These are phyloP conservation scores for Tapirus terrestris DNA, from an alignment of 2,113 vertebrate species.

Conservation along the genomic window DNA sequence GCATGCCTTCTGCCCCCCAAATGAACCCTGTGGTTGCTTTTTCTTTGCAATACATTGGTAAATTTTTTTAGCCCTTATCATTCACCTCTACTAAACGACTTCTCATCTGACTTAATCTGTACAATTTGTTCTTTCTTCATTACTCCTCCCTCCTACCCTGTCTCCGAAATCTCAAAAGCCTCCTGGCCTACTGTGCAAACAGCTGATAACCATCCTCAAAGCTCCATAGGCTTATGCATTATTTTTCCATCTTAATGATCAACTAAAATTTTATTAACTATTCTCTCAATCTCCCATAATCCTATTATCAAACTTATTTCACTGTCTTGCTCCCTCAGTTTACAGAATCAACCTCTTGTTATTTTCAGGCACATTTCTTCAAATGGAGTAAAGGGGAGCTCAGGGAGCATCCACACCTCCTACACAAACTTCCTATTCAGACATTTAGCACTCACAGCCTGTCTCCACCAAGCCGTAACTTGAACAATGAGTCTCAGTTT, in stretches of 20 bases:
- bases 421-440: neutral
- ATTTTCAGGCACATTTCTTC: neutral
- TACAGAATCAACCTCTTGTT: neutral
- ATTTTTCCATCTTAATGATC: neutral
- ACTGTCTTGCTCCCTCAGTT: neutral
- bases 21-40: neutral
- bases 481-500: neutral
- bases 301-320: neutral
- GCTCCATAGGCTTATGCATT: neutral
- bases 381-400: neutral
- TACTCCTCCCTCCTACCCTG: neutral
- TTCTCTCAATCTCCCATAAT: neutral
- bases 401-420: neutral
- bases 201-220: neutral
- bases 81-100: neutral
- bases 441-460: too few species aligned
- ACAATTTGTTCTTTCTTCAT: neutral
- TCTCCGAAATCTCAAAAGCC: conserved; percentile 4
- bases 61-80: neutral
- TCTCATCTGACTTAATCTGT: neutral
- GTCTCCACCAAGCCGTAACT: neutral
- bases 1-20: neutral
- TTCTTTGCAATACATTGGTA: neutral
- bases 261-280: neutral
- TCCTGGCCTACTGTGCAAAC: neutral